Base-by-base conservation (phyloP, 1,140 invertebrate genomes). In the Drosophila virilis region DNA sequence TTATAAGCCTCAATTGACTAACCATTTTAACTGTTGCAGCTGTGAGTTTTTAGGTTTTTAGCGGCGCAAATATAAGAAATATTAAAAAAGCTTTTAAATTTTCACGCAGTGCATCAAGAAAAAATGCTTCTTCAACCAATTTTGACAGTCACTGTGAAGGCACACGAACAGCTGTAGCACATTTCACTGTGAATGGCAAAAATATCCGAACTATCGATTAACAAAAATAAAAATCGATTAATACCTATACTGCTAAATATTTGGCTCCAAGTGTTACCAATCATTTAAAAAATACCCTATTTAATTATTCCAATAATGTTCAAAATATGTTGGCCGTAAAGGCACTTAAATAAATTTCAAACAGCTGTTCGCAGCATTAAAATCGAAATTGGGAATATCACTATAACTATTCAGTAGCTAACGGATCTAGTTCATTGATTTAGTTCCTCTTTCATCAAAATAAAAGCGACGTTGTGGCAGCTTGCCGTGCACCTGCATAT, bases 71-170 rank as follows among this genome's bases (percentile, higher is more conserved):
- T 40, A 48, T 3, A n/a, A 61, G 8, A 57, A 80, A 67, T 59
- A 60, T 68, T 33, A 33, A 45, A 7, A 71, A 69, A 77, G 55
- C n/a, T 46, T 33, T 2, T 66, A 67, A 45, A 74, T 89, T 88
- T 86, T 86, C 83, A 82, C 74, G 37, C 45, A 57, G 52, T 51
- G 80, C 69, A 61, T 68, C 48, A 51, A 69, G 42, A 35, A 78
- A 68, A 78, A 71, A 40, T 46, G 43, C 66, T 74, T 45, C 77
- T 84, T 84, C 66, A 13, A 32, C 48, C 12, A 46, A 59, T 33
- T 60, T 43, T 46, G 61, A 17, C 69, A 74, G 40, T 81, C 74
- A 50, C 65, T 37, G 28, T n/a, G 12, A 7, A 15, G 4, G 7
- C 37, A 40, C 1, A 1, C n/a, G 70, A 48, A 32, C 61, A 82